phyloP scores from a whole-genome alignment of 2,888 invertebrate genomes.

The Lithophane socia region DNA sequence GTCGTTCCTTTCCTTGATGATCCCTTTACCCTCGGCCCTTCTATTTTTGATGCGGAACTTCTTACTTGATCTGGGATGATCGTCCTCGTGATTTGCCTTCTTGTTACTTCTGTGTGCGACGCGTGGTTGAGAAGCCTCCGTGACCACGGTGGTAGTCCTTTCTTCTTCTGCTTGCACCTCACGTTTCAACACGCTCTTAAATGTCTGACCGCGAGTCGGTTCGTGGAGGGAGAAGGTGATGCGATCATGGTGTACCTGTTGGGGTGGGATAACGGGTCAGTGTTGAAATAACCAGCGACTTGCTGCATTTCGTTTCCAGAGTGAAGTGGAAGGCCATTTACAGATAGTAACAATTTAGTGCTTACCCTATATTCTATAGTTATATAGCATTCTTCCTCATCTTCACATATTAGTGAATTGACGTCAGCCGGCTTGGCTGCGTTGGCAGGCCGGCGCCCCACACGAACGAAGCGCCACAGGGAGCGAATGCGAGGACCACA shows the following conservation, averaged over 20 bases:
- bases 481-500: slow-evolving; percentile 86
- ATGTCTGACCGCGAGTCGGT: slow-evolving; percentile 85
- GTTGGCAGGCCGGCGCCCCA: slow-evolving; percentile 78
- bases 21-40: slow-evolving; percentile 79
- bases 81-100: slow-evolving; percentile 66
- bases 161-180: slow-evolving; percentile 75
- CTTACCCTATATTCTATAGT: slow-evolving; percentile 86
- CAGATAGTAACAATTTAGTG: not conserved
- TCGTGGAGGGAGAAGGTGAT: slow-evolving; percentile 87
- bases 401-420: slow-evolving; percentile 86
- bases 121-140: slow-evolving; percentile 64
- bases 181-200: slow-evolving; percentile 85
- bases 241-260: slow-evolving; percentile 86
- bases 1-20: slow-evolving; percentile 80
- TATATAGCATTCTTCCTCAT: slow-evolving; percentile 86
- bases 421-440: slow-evolving; percentile 86
- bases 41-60: slow-evolving; percentile 75
- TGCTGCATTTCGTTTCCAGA: not conserved
- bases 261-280: slow-evolving; percentile 7
- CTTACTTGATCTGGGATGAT: slow-evolving; percentile 63
- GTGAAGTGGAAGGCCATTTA: not conserved
- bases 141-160: slow-evolving; percentile 51
- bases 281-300: not conserved
- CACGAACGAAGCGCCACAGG: slow-evolving; percentile 85
- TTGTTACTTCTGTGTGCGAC: slow-evolving; percentile 72